Evolutionary conservation across 2,113 vertebrate species (phyloP).

Genomic region (Cyphomyrus discorhynchus): DNA sequence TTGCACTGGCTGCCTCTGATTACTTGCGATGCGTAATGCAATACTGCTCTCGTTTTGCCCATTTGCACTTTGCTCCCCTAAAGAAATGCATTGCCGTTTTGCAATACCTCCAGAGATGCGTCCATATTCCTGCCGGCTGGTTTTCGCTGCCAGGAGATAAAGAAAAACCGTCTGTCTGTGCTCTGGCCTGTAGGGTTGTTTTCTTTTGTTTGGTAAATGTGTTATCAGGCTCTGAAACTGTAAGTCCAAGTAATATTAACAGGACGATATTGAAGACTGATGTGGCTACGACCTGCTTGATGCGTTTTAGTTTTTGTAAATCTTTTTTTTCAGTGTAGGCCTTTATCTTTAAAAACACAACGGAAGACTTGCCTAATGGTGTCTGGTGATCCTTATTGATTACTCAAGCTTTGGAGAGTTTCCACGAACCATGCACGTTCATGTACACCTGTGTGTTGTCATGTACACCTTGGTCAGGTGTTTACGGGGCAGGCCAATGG

Average conservation of each 20-base stretch:
- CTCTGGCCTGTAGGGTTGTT: not conserved
- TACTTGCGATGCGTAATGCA: not conserved
- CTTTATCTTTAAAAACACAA: not conserved
- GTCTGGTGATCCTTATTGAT: not conserved
- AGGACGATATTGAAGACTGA: not conserved
- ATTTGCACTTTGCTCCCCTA: not conserved
- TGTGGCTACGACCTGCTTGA: not conserved
- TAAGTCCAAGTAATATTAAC: not conserved
- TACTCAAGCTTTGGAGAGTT: not conserved
- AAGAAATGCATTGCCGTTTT: not conserved
- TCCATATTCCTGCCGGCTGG: conserved; percentile 9
- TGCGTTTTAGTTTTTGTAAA: not conserved
- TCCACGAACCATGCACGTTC: not conserved
- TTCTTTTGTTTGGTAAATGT: conserved; percentile 10
- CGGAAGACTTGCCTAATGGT: not conserved
- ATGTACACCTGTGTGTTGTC: not conserved
- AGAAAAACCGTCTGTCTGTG: conserved; percentile 5
- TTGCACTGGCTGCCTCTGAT: not conserved
- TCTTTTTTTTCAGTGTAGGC: not conserved
- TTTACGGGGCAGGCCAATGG: conserved; percentile 21
- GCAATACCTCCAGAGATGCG: not conserved
- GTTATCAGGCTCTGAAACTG: not conserved
- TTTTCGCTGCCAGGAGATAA: conserved; percentile 25
- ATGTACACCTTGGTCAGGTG: no score
- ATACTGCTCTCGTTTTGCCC: conserved; percentile 5